Evolutionary conservation across 2,113 vertebrate species (phyloP), one percentile per base, ranked within the genome.

Genomic region (Phoenicopterus ruber): DNA sequence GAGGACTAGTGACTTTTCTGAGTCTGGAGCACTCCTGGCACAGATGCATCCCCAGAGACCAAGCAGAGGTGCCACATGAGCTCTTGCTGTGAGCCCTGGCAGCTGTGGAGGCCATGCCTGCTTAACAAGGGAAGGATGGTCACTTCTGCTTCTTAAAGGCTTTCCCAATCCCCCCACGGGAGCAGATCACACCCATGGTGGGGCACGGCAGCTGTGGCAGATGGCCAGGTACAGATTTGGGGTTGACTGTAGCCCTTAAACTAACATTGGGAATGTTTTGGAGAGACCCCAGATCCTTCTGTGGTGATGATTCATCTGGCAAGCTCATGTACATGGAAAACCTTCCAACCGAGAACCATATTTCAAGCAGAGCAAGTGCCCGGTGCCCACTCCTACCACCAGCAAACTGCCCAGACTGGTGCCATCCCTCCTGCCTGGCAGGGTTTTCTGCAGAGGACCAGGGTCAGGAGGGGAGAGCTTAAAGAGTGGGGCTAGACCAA

Each of bases 261-360:
- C 65, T 89, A 38, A 40, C 5, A 29, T 9, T 42, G 17, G 20
- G n/a, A 50, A 46, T 74, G n/a, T 77, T 67, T 18, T 80, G 55
- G 82, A 81, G 71, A 55, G 49, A 86, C 17, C 40, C 34, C 22
- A 13, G 19, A n/a, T 77, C 59, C 69, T 86, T 18, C 3, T 66
- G 40, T 2, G 0, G 20, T 18, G n/a, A n/a, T 44, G 62, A 82
- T 32, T 90, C 71, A 42, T 19, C 62, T 20, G 28, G n/a, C 61
- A 79, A 47, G 70, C 17, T 71, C 26, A 5, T 0, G 0, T 17
- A 44, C 0, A 1, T 18, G 65, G 44, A 44, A 82, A 93, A 17
- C 26, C 62, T 59, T 24, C 50, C 52, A 34, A 77, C 49, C 57
- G 9, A 66, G 36, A 34, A 52, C 6, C 20, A 4, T 46, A 50